Base-by-base conservation (phyloP, 2,113 vertebrate genomes). In the Lagenorhynchus albirostris region DNA sequence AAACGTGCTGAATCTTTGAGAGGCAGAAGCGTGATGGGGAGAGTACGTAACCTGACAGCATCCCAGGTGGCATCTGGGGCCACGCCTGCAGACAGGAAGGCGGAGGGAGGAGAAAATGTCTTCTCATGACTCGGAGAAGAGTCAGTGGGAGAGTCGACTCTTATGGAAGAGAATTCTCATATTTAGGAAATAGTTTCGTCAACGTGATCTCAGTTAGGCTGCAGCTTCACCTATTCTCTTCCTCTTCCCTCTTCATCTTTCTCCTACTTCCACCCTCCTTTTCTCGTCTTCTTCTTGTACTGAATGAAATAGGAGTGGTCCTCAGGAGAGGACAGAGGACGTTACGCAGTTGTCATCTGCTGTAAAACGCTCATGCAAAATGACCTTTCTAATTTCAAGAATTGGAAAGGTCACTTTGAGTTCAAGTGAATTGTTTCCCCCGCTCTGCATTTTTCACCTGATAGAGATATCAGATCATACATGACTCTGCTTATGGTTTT, bases 201-300 rank as follows among this genome's bases (percentile, higher is more conserved):
- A 4, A 10, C 29, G 25, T 29, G 47, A 6, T 8, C 62, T 21
- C 23, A 5, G 9, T 26, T 18, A 5, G 7, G 26, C 41, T 36
- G 44, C 23, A 3, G 65, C 14, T 38, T 33, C 6, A 1, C 33
- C 25, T 21, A 15, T 2, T 2, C 4, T 7, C 23, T 25, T 25
- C 44, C 3, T 17, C 2, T 0, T 21, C 17, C 63, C 6, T 33
- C 38, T 53, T 17, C 41, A 0, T 4, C 29, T 12, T 65, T 8
- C 44, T 21, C 38, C 21, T 8, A 0, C 2, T n/a, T 8, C 1
- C 2, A 3, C 7, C 65, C 12, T 31, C 26, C 58, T 33, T 4
- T 21, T 2, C 25, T 21, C 31, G 11, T 33, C 23, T 50, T 4
- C 25, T 60, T 50, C 23, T 18, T 2, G 3, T 25, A 36, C 5